Percentiles rank a stretch among this genome's conserved stretches.
Evolutionary conservation across 2,113 vertebrate genomes (phyloP).

Genomic region (Cygnus atratus): DNA sequence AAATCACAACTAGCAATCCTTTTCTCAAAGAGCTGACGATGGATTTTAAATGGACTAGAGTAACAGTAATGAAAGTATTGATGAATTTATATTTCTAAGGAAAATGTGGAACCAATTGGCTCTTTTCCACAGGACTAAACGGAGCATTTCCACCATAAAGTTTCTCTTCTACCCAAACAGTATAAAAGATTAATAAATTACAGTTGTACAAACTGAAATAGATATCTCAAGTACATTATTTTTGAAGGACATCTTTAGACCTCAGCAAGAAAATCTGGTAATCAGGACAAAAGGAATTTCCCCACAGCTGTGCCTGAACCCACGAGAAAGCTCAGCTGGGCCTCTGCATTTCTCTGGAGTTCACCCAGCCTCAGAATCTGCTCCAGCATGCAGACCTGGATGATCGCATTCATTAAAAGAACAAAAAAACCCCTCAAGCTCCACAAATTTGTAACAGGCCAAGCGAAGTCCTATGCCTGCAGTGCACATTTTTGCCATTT

Average conservation of each 20-base stretch:
- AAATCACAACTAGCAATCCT: neutral
- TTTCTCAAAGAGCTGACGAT: neutral
- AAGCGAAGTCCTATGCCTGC: neutral
- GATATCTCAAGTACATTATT: neutral
- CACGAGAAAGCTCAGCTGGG: neutral
- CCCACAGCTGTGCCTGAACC: neutral
- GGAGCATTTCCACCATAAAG: neutral
- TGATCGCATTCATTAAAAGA: neutral
- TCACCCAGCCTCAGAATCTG: neutral
- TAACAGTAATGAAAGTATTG: neutral
- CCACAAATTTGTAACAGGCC: neutral
- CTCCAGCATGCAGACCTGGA: neutral
- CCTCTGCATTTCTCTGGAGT: neutral
- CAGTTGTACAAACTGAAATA: constrained; percentile 17
- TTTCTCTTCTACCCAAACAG: neutral
- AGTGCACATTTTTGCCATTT: neutral
- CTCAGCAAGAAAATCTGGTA: neutral
- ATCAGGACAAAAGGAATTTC: neutral
- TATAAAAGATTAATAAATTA: constrained; percentile 7
- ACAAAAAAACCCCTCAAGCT: neutral
- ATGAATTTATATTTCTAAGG: constrained; percentile 7
- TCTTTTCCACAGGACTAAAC: neutral
- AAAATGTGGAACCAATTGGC: neutral
- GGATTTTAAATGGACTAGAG: neutral
- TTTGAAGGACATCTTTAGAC: neutral